Conservation (phyloP, 2,888 invertebrate species). For the Mongoloraphidia duomilia region DNA sequence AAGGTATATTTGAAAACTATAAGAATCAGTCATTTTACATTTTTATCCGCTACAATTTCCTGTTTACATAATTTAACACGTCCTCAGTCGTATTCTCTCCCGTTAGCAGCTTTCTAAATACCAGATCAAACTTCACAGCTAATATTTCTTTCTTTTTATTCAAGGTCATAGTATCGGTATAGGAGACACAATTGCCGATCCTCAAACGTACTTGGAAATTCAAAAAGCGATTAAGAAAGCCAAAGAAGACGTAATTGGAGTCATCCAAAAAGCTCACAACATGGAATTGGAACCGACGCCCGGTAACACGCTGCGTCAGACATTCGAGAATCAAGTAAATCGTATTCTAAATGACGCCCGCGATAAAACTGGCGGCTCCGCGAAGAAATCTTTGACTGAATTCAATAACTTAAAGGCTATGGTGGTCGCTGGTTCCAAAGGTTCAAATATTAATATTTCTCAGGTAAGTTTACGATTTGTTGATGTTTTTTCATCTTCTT, state of each 20-base stretch:
- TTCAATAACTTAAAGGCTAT: slow-evolving; percentile 99
- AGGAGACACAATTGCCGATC: slow-evolving; percentile 99
- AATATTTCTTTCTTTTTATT: too few species aligned
- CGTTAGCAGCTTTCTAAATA: too few species aligned
- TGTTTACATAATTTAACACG: too few species aligned
- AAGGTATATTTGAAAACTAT: slow-evolving; percentile 37
- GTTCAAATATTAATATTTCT: slow-evolving; percentile 99
- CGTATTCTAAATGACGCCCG: slow-evolving; percentile 98
- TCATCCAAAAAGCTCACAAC: slow-evolving; percentile 98
- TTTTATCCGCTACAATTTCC: neutral
- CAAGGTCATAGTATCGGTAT: slow-evolving; percentile 85
- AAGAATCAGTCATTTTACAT: neutral
- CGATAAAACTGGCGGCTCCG: slow-evolving; percentile 99
- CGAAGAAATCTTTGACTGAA: slow-evolving; percentile 97
- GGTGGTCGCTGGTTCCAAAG: slow-evolving; percentile 99
- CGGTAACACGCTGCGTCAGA: slow-evolving; percentile 96
- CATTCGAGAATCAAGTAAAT: slow-evolving; percentile 98
- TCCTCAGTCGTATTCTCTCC: too few species aligned
- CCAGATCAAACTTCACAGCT: too few species aligned
- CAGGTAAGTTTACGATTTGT: slow-evolving; percentile 42
- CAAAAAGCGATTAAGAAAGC: slow-evolving; percentile 97
- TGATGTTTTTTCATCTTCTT: too few species aligned
- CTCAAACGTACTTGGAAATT: slow-evolving; percentile 94
- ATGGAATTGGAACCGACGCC: slow-evolving; percentile 98
- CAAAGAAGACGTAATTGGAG: slow-evolving; percentile 98